A percentile compares a stretch with the other conserved stretches of the same genome.
These are phyloP conservation scores for Ophioninae sp. DNA, from an alignment of 2,888 invertebrate genomes.

Conservation along the genomic window DNA sequence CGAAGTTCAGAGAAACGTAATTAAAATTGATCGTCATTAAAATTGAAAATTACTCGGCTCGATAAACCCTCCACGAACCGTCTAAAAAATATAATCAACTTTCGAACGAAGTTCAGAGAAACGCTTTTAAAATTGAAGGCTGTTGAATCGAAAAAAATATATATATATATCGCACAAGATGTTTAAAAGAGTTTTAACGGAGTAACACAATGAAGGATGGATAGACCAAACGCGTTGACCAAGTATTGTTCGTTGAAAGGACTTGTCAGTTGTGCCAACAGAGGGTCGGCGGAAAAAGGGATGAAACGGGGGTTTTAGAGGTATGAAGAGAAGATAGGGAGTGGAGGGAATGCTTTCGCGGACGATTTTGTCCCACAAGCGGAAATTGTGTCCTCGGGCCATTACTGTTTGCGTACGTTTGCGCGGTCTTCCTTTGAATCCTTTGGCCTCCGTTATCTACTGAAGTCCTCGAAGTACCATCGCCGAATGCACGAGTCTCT, in stretches of 20 bases:
- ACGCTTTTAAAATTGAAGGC: too few species aligned
- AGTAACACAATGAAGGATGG: slow-evolving; percentile 7
- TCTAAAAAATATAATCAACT: too few species aligned
- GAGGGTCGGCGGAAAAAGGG: neutral
- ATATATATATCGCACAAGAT: too few species aligned
- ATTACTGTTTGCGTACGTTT: slow-evolving; percentile 60
- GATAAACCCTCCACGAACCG: too few species aligned
- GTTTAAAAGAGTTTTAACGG: neutral
- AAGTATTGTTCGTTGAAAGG: slow-evolving; percentile 42
- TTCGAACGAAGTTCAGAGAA: too few species aligned
- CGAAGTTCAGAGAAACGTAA: too few species aligned
- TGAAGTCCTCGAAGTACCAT: slow-evolving; percentile 31
- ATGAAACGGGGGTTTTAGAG: too few species aligned
- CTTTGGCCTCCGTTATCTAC: slow-evolving; percentile 32
- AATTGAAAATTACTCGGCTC: too few species aligned
- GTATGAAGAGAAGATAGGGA: neutral
- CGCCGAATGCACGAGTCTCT: slow-evolving; percentile 42
- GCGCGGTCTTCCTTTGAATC: slow-evolving; percentile 59
- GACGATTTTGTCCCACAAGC: slow-evolving; percentile 50
- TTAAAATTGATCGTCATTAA: too few species aligned
- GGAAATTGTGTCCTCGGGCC: slow-evolving; percentile 62
- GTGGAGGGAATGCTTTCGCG: neutral
- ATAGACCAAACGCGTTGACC: slow-evolving; percentile 46
- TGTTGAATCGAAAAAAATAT: too few species aligned
- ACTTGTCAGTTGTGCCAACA: slow-evolving; percentile 42